Evolutionary conservation across 2,797 vertebrate genomes (phyloP).

Genomic region (Mionectes olivaceus): DNA sequence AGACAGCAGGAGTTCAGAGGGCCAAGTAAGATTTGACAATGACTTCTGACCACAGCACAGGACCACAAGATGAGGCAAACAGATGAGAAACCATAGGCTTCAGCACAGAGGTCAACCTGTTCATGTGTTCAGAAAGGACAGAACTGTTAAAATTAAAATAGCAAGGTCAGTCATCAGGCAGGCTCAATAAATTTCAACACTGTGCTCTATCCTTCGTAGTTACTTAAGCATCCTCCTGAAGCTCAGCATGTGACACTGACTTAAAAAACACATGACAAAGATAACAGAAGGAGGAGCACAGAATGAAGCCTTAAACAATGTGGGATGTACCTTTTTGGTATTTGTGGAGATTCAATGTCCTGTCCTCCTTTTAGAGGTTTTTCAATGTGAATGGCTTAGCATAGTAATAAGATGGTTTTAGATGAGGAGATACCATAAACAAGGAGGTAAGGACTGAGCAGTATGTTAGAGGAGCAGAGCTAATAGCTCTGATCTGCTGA

Average conservation of each 20-base stretch:
- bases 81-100: neutral
- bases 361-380: neutral
- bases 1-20: neutral
- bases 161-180: neutral
- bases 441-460: neutral
- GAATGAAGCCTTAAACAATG: neutral
- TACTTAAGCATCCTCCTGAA: slow-evolving; percentile 12
- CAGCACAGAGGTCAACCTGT: neutral
- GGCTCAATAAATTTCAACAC: neutral
- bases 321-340: neutral
- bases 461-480: neutral
- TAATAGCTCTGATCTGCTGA: neutral
- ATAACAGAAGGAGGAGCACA: neutral
- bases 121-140: slow-evolving; percentile 15
- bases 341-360: neutral
- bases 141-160: slow-evolving; percentile 25
- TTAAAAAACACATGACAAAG: slow-evolving; percentile 12
- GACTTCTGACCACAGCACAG: neutral
- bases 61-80: neutral
- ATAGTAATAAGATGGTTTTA: neutral
- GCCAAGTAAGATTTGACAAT: neutral
- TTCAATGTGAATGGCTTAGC: neutral
- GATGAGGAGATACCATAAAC: neutral
- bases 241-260: neutral
- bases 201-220: neutral